Percentiles rank a stretch among this genome's conserved stretches.
Conservation (phyloP, 2,888 invertebrate genomes). For the Bugula neritina region DNA sequence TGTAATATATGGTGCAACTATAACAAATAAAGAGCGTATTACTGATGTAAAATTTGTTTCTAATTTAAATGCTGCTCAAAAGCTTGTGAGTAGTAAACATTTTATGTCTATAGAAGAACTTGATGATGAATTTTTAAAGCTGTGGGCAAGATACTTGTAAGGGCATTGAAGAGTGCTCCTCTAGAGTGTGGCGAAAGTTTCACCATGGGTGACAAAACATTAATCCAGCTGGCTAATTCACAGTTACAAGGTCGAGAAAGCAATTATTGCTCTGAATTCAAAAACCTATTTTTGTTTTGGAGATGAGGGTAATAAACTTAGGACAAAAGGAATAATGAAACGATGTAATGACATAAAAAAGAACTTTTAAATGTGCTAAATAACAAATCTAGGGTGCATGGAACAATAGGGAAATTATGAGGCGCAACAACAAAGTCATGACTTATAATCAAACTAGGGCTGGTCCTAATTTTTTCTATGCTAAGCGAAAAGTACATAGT, state of each 20-base stretch:
- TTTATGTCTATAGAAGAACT: background rate
- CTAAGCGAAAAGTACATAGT: background rate
- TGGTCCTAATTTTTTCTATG: background rate
- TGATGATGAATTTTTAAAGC: background rate
- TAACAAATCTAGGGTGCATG: background rate
- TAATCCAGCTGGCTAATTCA: background rate
- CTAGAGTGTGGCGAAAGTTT: too few relatives aligned
- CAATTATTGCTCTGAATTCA: background rate
- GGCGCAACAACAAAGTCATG: background rate
- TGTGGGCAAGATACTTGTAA: too few relatives aligned
- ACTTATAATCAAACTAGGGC: background rate
- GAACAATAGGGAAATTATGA: background rate
- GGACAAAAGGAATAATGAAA: background rate
- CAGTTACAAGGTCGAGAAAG: background rate
- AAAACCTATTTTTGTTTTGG: conserved; percentile 3
- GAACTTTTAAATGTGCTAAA: background rate
- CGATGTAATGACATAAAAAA: background rate
- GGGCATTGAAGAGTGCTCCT: too few relatives aligned
- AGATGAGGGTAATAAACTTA: background rate
- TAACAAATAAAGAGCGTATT: background rate
- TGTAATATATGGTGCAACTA: background rate
- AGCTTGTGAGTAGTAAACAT: background rate
- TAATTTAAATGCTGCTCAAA: background rate
- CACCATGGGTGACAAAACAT: too few relatives aligned
- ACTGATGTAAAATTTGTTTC: background rate